Conservation (phyloP, 2,888 invertebrate species). For the Herminia tarsipennalis region DNA sequence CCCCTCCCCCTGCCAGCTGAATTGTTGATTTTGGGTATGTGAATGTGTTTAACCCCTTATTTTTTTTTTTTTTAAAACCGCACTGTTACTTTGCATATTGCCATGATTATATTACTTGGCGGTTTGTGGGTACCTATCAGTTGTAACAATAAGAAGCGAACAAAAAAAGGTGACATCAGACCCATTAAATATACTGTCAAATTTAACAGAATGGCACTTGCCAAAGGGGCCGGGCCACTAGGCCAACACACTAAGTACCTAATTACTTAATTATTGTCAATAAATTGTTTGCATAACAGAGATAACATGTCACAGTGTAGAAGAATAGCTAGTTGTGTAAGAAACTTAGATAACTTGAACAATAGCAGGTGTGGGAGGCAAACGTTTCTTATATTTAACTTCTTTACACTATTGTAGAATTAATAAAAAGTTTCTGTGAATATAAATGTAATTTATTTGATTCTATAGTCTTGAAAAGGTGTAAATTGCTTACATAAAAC, state of each 20-base stretch:
- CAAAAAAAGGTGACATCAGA: no score
- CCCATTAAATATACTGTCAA: background rate
- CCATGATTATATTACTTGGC: no score
- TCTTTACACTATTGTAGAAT: background rate
- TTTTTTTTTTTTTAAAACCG: no score
- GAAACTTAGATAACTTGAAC: constrained; percentile 28
- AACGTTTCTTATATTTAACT: constrained; percentile 22
- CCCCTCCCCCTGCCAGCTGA: no score
- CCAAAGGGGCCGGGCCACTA: background rate
- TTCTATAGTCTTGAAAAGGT: background rate
- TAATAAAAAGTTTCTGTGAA: background rate
- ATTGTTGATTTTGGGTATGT: no score
- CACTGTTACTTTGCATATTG: no score
- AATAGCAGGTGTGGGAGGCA: constrained; percentile 32
- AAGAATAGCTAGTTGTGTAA: constrained; percentile 30
- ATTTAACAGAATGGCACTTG: background rate
- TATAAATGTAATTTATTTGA: background rate
- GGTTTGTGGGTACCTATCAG: no score
- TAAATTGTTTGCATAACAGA: constrained; percentile 4
- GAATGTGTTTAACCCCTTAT: no score
- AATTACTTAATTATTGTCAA: constrained; percentile 9
- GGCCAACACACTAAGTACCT: background rate
- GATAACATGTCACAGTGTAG: constrained; percentile 24
- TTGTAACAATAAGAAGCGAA: no score
- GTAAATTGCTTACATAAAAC: no score